Conservation (phyloP, 2,113 vertebrate species). For the Polypterus bichir region DNA sequence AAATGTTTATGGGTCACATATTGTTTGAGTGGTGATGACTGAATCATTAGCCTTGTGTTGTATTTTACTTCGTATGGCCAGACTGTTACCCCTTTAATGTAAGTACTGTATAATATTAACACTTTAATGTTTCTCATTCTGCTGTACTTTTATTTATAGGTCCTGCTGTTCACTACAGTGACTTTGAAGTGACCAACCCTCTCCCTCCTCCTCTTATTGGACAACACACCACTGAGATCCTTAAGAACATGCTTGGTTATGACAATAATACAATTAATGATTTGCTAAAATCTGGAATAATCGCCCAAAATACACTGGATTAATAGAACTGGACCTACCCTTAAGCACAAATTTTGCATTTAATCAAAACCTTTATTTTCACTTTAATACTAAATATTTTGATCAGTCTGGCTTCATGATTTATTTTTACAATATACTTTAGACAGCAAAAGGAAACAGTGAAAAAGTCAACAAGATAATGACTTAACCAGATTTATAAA, state of each 20-base stretch:
- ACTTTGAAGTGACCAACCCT: constrained; percentile 49
- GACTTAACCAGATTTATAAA: constrained; percentile 10
- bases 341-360: too few species aligned
- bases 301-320: constrained; percentile 53
- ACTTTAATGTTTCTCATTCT: constrained; percentile 3
- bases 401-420: constrained; percentile 2
- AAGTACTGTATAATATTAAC: background rate
- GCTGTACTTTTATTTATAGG: constrained; percentile 43
- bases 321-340: constrained; percentile 17
- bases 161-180: constrained; percentile 75
- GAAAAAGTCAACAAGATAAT: constrained; percentile 19
- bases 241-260: constrained; percentile 62
- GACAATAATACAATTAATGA: constrained; percentile 47
- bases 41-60: too few species aligned
- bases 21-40: too few species aligned
- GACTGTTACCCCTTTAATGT: too few species aligned
- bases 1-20: too few species aligned
- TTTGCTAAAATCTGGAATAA: constrained; percentile 49
- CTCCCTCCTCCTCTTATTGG: constrained; percentile 71
- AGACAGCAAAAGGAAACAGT: constrained; percentile 12
- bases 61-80: too few species aligned
- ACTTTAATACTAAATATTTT: too few species aligned
- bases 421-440: constrained; percentile 12
- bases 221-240: constrained; percentile 72
- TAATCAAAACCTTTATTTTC: too few species aligned